Evolutionary conservation across 2,113 vertebrate species (phyloP).

Genomic region (Lophochroa leadbeateri): DNA sequence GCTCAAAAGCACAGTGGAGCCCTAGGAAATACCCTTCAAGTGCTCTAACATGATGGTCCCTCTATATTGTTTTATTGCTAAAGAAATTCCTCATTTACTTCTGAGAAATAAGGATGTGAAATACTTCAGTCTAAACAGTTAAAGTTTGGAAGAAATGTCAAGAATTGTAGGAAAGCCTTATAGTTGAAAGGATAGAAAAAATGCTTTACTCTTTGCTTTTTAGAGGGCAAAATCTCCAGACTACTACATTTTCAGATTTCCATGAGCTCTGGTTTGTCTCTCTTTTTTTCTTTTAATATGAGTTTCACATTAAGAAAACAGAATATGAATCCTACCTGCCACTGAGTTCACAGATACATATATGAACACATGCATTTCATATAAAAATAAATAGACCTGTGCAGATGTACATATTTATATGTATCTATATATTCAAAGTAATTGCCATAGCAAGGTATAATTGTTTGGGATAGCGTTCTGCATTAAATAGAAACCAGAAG

Average conservation of each 20-base stretch:
- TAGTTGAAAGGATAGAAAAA: background rate
- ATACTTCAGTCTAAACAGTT: background rate
- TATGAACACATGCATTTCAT: background rate
- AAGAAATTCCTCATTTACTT: background rate
- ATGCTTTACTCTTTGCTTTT: background rate
- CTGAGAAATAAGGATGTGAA: background rate
- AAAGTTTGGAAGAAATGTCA: background rate
- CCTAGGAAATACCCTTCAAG: background rate
- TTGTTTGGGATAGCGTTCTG: background rate
- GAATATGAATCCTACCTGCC: background rate
- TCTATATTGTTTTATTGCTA: background rate
- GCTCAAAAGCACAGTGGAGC: background rate
- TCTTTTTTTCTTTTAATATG: background rate
- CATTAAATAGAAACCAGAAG: background rate
- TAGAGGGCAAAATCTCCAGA: background rate
- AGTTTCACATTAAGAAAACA: background rate
- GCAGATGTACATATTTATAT: background rate
- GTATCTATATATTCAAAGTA: background rate
- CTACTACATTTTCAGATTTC: background rate
- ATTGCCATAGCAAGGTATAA: background rate
- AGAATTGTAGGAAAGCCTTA: background rate
- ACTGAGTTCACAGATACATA: background rate
- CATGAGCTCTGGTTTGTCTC: background rate
- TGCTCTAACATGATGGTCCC: background rate
- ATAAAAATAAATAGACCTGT: background rate